phyloP scores from a whole-genome alignment of 1,140 invertebrate species.

The Cheumatopsyche charites region DNA sequence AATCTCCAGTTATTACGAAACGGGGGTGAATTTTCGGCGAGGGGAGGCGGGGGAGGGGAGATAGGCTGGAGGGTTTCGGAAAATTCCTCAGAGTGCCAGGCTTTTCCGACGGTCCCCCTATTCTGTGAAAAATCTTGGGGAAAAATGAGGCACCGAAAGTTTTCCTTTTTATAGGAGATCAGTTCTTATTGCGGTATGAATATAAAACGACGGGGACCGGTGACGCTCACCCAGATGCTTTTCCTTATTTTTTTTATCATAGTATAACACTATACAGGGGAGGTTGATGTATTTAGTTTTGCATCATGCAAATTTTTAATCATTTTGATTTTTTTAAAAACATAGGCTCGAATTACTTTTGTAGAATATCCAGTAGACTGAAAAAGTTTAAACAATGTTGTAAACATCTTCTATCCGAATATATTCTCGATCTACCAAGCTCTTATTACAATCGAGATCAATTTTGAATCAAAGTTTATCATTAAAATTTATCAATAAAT shows the following conservation, averaged over 20 bases:
- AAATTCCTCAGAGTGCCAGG: constrained; percentile 20
- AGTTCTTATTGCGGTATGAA: constrained; percentile 48
- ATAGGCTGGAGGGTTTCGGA: background rate
- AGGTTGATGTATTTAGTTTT: too few relatives aligned
- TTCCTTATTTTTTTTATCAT: constrained; percentile 39
- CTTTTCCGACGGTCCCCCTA: background rate
- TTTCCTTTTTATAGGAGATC: constrained; percentile 47
- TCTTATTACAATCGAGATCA: too few relatives aligned
- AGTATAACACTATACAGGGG: too few relatives aligned
- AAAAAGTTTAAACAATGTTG: too few relatives aligned
- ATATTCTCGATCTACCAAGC: too few relatives aligned
- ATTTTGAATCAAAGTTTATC: too few relatives aligned
- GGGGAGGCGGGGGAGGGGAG: constrained; percentile 26
- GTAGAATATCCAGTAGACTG: too few relatives aligned
- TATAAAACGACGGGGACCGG: constrained; percentile 43
- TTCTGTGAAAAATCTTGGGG: constrained; percentile 2
- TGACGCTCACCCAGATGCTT: constrained; percentile 1
- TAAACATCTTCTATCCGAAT: too few relatives aligned
- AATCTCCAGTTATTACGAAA: constrained; percentile 34
- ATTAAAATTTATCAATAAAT: too few relatives aligned
- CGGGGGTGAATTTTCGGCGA: background rate
- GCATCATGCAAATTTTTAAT: too few relatives aligned
- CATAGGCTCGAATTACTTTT: too few relatives aligned
- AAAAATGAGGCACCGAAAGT: constrained; percentile 42
- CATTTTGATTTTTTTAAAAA: too few relatives aligned